phyloP scores from a whole-genome alignment of 2,888 invertebrate genomes.

The Watsonalla binaria region DNA sequence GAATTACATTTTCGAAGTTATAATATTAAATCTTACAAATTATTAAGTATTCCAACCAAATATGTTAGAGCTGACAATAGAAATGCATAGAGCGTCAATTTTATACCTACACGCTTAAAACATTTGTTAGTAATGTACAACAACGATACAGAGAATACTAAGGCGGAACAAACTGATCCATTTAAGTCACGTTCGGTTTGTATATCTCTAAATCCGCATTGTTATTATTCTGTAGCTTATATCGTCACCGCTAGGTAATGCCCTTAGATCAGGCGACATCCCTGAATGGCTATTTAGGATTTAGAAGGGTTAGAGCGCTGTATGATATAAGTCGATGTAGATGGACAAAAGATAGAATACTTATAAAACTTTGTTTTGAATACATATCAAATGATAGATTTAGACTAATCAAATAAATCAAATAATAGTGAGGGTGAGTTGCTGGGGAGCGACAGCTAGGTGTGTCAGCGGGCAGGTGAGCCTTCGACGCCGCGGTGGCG shows the following conservation, averaged over 20 bases:
- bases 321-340: not conserved
- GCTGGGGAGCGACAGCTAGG: constrained; percentile 63
- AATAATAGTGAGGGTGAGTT: constrained; percentile 40
- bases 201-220: constrained; percentile 9
- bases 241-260: constrained; percentile 11
- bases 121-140: too few relatives aligned
- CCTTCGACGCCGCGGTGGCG: constrained; percentile 58
- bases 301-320: constrained; percentile 6
- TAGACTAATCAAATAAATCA: too few relatives aligned
- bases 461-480: constrained; percentile 44
- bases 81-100: too few relatives aligned
- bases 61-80: too few relatives aligned
- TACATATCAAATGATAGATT: too few relatives aligned
- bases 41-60: too few relatives aligned
- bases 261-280: constrained; percentile 10
- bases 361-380: too few relatives aligned
- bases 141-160: not conserved
- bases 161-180: constrained; percentile 6
- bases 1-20: too few relatives aligned
- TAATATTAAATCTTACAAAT: too few relatives aligned
- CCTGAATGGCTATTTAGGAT: constrained; percentile 14
- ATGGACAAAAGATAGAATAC: not conserved
- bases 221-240: constrained; percentile 16
- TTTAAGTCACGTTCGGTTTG: constrained; percentile 8
- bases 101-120: too few relatives aligned